Evolutionary conservation across 2,888 invertebrate genomes (phyloP).

Genomic region (Gandaritis pyraliata): DNA sequence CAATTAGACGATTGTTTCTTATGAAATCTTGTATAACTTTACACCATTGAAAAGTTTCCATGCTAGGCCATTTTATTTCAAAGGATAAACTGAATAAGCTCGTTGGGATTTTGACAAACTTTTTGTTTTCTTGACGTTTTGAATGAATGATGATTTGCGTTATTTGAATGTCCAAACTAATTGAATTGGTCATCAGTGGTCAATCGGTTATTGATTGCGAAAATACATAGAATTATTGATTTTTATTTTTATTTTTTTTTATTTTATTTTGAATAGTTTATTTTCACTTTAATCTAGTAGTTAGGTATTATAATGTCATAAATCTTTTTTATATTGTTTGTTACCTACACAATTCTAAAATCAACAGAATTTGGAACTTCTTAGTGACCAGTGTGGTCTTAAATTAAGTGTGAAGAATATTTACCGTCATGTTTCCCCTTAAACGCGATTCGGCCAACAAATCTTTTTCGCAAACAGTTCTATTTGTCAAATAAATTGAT

Average conservation of each 20-base stretch:
- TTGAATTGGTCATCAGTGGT: conserved; percentile 18
- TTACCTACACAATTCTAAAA: too few relatives aligned
- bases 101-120: conserved; percentile 19
- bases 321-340: too few relatives aligned
- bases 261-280: too few relatives aligned
- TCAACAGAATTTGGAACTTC: too few relatives aligned
- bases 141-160: conserved; percentile 20
- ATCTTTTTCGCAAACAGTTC: conserved; percentile 25
- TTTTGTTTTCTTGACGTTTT: conserved; percentile 32
- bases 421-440: background rate
- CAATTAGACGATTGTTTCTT: conserved; percentile 46
- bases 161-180: conserved; percentile 16
- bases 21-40: conserved; percentile 26
- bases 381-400: too few relatives aligned
- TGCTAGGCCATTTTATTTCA: conserved; percentile 33
- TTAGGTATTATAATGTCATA: too few relatives aligned
- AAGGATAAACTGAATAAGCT: conserved; percentile 25
- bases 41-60: conserved; percentile 38
- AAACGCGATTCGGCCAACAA: conserved; percentile 23
- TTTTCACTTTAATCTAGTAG: too few relatives aligned
- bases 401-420: background rate
- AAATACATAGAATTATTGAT: background rate
- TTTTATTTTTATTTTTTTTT: too few relatives aligned
- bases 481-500: conserved; percentile 44
- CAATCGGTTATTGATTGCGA: conserved; percentile 19